Evolutionary conservation across 2,113 vertebrate genomes (phyloP), one percentile per base, ranked within the genome.

Genomic region (Cathartes aura): DNA sequence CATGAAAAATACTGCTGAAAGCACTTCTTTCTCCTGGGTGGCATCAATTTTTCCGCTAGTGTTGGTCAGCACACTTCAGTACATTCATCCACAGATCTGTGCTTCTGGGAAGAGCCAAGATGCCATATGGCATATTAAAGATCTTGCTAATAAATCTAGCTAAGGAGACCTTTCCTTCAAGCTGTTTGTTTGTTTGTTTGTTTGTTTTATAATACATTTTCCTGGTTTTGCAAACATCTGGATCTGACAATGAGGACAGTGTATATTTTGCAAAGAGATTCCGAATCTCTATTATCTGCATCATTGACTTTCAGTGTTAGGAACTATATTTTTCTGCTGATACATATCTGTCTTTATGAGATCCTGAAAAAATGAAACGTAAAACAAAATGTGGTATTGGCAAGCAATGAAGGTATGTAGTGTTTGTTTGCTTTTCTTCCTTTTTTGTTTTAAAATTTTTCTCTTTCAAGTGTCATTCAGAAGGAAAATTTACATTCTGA

Each of bases 81-180:
- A 22, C 15, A 18, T 87, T 93, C 70, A 83, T 93, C 66, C 56
- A 30, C 20, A 48, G 66, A 72, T 45, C 83, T 52, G 45, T 55
- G 9, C 34, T 58, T 72, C 66, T 71, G 80, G 64, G 83, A 93
- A 92, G 34, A 95, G 36, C n/a, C 78, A 92, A 88, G 55, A 47
- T 4, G 12, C 85, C 93, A 95, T 94, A 95, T 81, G 91, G 97
- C 34, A 73, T 45, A 88, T 79, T 95, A 82, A 91, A 97, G 91
- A 93, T 84, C 47, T 91, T 89, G 38, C 38, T 96, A 97, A 98
- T 97, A 97, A 98, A 98, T 97, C 73, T 89, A 83, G 75, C 63
- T 96, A 97, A 98, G 52, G 70, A 97, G 95, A 52, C 47, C 50
- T 93, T 97, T 96, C 66, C 78, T 90, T 96, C 91, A 95, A 97